These are phyloP conservation scores for Frieseomelitta varia DNA, from an alignment of 1,140 invertebrate genomes.

Conservation along the genomic window DNA sequence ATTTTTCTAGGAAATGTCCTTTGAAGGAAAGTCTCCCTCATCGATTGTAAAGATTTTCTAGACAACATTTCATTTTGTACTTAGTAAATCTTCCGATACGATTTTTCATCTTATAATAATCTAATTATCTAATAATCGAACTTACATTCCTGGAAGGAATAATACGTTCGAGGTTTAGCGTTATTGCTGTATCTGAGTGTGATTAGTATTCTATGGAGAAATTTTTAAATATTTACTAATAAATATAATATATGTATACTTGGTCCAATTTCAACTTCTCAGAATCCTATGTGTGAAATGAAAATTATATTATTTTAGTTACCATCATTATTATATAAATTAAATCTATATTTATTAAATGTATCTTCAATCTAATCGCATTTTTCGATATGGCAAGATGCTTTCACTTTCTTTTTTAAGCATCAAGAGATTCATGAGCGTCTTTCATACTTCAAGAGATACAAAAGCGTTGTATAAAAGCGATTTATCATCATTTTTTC, in stretches of 20 bases:
- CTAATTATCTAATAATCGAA: background rate
- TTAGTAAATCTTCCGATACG: constrained; percentile 22
- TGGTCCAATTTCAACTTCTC: constrained; percentile 2
- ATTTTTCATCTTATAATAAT: constrained; percentile 28
- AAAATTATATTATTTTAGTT: constrained; percentile 15
- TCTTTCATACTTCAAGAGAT: background rate
- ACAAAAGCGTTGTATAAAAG: background rate
- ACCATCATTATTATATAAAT: constrained; percentile 5
- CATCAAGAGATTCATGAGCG: background rate
- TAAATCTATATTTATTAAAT: constrained; percentile 3
- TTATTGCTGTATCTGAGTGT: constrained; percentile 25
- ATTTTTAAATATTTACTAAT: constrained; percentile 17
- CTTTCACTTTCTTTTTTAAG: constrained; percentile 4
- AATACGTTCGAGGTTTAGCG: constrained; percentile 27
- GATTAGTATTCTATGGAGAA: background rate
- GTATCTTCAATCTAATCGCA: constrained; percentile 9
- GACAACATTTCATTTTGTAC: constrained; percentile 41
- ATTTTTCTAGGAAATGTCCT: constrained; percentile 39
- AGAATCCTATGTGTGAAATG: background rate
- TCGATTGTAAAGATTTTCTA: constrained; percentile 31
- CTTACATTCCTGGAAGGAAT: constrained; percentile 37
- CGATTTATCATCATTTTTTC: background rate
- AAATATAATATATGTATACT: background rate
- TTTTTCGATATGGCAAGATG: constrained; percentile 28
- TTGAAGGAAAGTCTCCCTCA: background rate